Evolutionary conservation across 2,113 vertebrate genomes (phyloP), one percentile per base, ranked within the genome.

Genomic region (Opisthocomus hoazin): DNA sequence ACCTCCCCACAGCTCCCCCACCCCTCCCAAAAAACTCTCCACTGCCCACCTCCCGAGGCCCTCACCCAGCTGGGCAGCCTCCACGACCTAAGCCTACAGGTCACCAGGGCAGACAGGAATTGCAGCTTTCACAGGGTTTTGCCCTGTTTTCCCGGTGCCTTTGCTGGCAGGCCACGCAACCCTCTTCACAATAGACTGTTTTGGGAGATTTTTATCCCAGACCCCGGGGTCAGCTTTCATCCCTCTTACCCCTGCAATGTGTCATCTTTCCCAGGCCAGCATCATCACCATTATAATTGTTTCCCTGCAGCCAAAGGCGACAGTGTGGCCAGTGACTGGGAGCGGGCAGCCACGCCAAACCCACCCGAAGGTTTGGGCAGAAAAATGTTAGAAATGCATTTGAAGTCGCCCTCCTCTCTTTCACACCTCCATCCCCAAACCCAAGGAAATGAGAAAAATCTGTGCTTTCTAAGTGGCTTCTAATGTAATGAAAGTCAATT

Each of bases 401-500:
- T 54, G 57, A 78, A 86, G 73, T 48, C 6, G 2, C 61, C n/a
- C 19, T 77, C 34, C 57, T 84, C 58, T 51, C 64, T 83, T 60
- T 81, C 17, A 1, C 10, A 4, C 64, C n/a, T 93, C 48, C 18
- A 34, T 64, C 54, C 21, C n/a, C 39, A 50, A 57, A 68, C 17
- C 61, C 65, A 89, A 84, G 45, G 39, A 83, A 87, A 86, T 76
- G 23, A 58, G 89, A 84, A 89, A 90, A 94, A 91, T 45, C 10
- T 0, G 0, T 66, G 50, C 48, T 87, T 95, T 61, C 87, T 92
- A 96, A 89, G 85, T 84, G 85, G 37, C 74, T 96, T 96, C 93
- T 69, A 51, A 63, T 83, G 61, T 92, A 95, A 94, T 94, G 95
- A 96, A 96, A 85, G 82, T 92, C 90, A 95, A 95, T 96, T 97